Conservation (phyloP, 2,888 invertebrate species). For the Argynnis bischoffii region DNA sequence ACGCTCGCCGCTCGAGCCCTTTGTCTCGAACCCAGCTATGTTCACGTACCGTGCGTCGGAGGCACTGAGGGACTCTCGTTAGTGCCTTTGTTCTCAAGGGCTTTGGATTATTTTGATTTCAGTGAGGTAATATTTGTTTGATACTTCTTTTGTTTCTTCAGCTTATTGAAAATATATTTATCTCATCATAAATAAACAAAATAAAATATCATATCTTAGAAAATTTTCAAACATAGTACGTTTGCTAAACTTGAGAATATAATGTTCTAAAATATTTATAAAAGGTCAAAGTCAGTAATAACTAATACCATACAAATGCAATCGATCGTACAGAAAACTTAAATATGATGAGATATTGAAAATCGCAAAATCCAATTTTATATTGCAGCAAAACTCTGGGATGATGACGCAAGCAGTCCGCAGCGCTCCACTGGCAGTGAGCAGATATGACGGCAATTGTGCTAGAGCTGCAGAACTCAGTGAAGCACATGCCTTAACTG, state of each 20-base stretch:
- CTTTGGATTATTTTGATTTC: conserved; percentile 71
- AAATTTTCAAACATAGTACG: neutral
- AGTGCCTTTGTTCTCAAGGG: conserved; percentile 72
- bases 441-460: conserved; percentile 55
- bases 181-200: neutral
- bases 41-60: conserved; percentile 71
- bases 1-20: conserved; percentile 69
- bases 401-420: conserved; percentile 69
- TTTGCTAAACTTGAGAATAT: neutral
- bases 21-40: conserved; percentile 66
- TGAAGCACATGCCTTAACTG: conserved; percentile 71
- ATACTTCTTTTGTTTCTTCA: neutral
- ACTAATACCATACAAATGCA: conserved; percentile 1
- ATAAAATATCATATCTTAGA: neutral
- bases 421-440: conserved; percentile 52
- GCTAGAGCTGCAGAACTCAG: conserved; percentile 62
- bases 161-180: neutral
- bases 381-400: conserved; percentile 61
- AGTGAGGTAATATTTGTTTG: conserved; percentile 54
- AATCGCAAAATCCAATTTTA: conserved; percentile 16
- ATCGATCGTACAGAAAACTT: neutral
- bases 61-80: conserved; percentile 70
- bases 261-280: neutral
- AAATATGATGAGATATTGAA: conserved; percentile 6
- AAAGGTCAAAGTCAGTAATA: neutral